Evolutionary conservation across 2,888 invertebrate genomes (phyloP), one percentile per base, ranked within the genome.

Genomic region (Dilophus febrilis): DNA sequence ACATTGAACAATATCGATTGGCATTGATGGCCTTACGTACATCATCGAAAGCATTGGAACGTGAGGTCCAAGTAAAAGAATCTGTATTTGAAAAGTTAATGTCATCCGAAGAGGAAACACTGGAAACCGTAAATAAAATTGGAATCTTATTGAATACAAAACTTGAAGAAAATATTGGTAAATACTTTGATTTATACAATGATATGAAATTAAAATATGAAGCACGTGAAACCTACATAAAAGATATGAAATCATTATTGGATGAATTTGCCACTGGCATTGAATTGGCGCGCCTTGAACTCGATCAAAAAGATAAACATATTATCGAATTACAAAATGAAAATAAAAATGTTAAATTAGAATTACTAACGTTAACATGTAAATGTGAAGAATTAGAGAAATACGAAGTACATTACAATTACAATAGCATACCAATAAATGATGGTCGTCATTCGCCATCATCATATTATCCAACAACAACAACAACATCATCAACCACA

Each of bases 121-220:
- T 61, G 49, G 58, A 57, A 45, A 61, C 59, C 52, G 59, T 63
- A 49, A 58, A 58, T 53, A 59, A 63, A 52, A 61, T 63, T 56
- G 59, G 59, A 47, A 58, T 57, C 53, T 56, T 59, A 48, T 63
- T 63, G 53, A 61, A 63, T 54, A 57, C 58, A 50, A 58, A 58
- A 41, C 56, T 62, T 45, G 58, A 61, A 41, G 53, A 53, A 12
- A 59, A 61, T 47, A 55, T 56, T 37, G 53, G 55, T 41, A 60
- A 57, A 48, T 62, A 63, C 46, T 51, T 57, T 18, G 57, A 58
- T 41, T 50, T 61, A 52, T 60, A 59, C 50, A 51, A 53, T 43
- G 63, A 63, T 31, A 51, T 63, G 27, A 57, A 57, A 42, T 53
- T 50, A 44, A 63, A 60, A 47, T 61, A 61, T 44, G 63, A 63